A percentile compares a stretch with the other conserved stretches of the same genome.
Evolutionary conservation across 37 sponge, comb jelly and placozoan genomes (phyloP).

Genomic region (Lycopodina hypogea): DNA sequence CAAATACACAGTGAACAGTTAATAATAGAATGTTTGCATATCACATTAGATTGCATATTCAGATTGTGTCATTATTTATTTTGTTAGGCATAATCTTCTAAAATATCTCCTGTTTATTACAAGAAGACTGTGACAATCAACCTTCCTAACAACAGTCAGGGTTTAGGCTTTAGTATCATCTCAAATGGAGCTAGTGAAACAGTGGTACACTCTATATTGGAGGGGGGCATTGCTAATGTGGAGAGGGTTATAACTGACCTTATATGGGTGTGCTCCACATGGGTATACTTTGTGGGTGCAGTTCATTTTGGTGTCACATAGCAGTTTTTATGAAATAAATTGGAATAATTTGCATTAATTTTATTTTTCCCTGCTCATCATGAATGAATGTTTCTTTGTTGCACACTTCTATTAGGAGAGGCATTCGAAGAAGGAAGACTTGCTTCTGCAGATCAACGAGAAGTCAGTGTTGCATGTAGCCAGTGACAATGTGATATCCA

Average conservation of each 20-base stretch:
- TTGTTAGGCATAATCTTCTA: too few relatives aligned
- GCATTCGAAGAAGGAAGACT: conserved; percentile 50
- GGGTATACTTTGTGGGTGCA: too few relatives aligned
- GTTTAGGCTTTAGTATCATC: conserved; percentile 64
- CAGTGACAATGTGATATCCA: conserved; percentile 34
- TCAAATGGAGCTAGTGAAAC: conserved; percentile 26
- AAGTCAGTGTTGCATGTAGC: conserved; percentile 41
- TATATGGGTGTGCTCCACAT: too few relatives aligned
- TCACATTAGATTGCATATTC: too few relatives aligned
- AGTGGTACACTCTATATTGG: conserved; percentile 36
- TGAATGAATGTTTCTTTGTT: too few relatives aligned
- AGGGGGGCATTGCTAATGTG: conserved; percentile 49
- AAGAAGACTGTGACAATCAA: conserved; percentile 56
- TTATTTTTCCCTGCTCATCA: too few relatives aligned
- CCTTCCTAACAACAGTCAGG: conserved; percentile 36
- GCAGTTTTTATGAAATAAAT: too few relatives aligned
- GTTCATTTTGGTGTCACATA: too few relatives aligned
- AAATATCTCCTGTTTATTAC: not conserved
- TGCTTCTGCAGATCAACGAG: conserved; percentile 72
- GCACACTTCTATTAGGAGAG: conserved; percentile 69
- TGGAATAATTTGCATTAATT: too few relatives aligned
- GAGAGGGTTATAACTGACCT: conserved; percentile 19
- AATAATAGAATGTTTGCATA: too few relatives aligned
- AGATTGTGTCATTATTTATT: too few relatives aligned
- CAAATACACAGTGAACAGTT: too few relatives aligned